Conservation (phyloP, 2,888 invertebrate genomes). For the Herminia tarsipennalis region DNA sequence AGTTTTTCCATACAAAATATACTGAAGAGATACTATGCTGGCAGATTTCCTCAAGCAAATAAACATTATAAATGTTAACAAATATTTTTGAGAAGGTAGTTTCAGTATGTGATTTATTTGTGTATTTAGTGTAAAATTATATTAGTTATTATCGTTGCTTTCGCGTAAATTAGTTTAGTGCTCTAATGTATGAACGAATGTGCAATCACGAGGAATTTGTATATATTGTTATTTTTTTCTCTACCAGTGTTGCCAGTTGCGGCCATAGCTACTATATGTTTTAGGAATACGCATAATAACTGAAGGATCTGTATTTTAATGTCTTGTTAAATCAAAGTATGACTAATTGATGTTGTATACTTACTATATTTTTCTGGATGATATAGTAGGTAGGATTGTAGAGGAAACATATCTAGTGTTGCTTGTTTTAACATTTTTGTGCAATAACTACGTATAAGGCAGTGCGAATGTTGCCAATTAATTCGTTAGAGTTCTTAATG, state of each 20-base stretch:
- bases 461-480: too few relatives aligned
- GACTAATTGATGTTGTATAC: conserved; percentile 1
- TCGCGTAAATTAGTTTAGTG: conserved; percentile 34
- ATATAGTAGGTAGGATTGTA: conserved; percentile 12
- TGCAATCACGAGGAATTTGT: conserved; percentile 35
- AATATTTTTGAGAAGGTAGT: conserved; percentile 38
- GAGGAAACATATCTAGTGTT: conserved; percentile 30
- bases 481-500: too few relatives aligned
- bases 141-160: conserved; percentile 35
- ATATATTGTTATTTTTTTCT: conserved; percentile 41
- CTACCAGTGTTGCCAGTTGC: conserved; percentile 40
- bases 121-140: conserved; percentile 39
- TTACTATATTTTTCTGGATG: too few relatives aligned
- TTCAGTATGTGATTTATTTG: conserved; percentile 22
- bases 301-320: conserved; percentile 10
- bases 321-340: conserved; percentile 8
- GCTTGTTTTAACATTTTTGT: conserved; percentile 7
- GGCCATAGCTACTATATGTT: conserved; percentile 14
- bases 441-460: too few relatives aligned
- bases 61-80: conserved; percentile 23
- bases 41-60: too few relatives aligned
- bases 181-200: conserved; percentile 27
- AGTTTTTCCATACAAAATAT: too few relatives aligned
- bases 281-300: conserved; percentile 15
- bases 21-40: too few relatives aligned